Conservation (phyloP, 2,888 invertebrate species). For the Drosophila infuscata region DNA sequence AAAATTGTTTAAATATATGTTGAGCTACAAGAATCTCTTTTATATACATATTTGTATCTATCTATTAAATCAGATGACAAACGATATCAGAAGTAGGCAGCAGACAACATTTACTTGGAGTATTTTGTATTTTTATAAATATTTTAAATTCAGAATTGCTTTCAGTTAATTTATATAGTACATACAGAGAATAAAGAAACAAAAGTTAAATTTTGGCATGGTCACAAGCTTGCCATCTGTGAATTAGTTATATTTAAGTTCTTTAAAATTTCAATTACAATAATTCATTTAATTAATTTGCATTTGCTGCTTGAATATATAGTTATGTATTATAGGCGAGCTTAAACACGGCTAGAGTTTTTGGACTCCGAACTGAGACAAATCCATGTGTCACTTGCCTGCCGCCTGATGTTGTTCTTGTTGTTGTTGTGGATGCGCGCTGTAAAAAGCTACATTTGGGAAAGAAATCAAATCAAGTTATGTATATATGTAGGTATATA, state of each 20-base stretch:
- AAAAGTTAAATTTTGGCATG: conserved; percentile 53
- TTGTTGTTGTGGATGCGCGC: conserved; percentile 52
- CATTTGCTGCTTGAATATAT: conserved; percentile 55
- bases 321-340: conserved; percentile 41
- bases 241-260: conserved; percentile 68
- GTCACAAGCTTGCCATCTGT: conserved; percentile 74
- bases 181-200: conserved; percentile 9
- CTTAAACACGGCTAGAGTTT: conserved; percentile 52
- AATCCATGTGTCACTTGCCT: conserved; percentile 43
- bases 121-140: neutral
- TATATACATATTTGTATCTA: neutral
- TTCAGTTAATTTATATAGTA: neutral
- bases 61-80: neutral
- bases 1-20: neutral
- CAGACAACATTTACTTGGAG: neutral
- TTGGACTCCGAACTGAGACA: conserved; percentile 52
- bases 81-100: neutral
- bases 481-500: conserved; percentile 62
- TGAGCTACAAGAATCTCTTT: neutral
- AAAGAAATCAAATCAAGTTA: conserved; percentile 79
- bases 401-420: conserved; percentile 41
- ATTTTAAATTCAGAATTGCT: neutral
- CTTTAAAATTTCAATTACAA: conserved; percentile 74
- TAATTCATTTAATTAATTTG: conserved; percentile 65
- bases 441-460: conserved; percentile 80